Conservation (phyloP, 2,797 vertebrate species). For the Esox lucius region DNA sequence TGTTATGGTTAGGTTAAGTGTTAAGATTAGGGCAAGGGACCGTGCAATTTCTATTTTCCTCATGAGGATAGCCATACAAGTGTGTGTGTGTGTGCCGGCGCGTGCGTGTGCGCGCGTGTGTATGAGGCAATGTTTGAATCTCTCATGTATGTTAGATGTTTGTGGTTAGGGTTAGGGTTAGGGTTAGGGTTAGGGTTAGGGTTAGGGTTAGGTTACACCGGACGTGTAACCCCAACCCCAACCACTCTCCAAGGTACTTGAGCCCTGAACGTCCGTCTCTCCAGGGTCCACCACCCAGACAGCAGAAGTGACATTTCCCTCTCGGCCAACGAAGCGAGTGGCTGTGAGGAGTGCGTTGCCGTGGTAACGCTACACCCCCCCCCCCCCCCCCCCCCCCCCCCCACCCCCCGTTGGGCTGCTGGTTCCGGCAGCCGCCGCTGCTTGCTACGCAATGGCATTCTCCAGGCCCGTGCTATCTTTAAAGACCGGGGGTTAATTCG, state of each 20-base stretch:
- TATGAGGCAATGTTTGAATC: slow-evolving; percentile 1
- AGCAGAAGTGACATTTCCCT: slow-evolving; percentile 62
- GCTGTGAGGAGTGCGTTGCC: slow-evolving; percentile 57
- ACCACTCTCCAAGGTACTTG: neutral
- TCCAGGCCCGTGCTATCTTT: slow-evolving; percentile 18
- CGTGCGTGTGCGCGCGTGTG: too few relatives aligned
- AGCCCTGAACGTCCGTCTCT: too few relatives aligned
- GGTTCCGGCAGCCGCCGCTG: neutral
- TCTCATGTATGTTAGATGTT: neutral
- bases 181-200: too few relatives aligned
- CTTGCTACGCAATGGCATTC: neutral
- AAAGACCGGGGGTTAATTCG: slow-evolving; percentile 59
- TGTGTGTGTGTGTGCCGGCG: too few relatives aligned
- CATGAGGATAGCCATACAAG: too few relatives aligned
- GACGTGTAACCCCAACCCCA: too few relatives aligned
- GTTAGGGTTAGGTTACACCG: too few relatives aligned
- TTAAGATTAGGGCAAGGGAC: too few relatives aligned
- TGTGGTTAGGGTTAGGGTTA: slow-evolving; percentile 26
- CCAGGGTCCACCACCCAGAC: slow-evolving; percentile 15
- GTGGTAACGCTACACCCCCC: slow-evolving; percentile 69
- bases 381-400: slow-evolving; percentile 39
- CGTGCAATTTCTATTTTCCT: too few relatives aligned
- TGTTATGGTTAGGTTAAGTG: too few relatives aligned
- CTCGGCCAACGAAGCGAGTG: slow-evolving; percentile 35
- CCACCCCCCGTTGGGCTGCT: too few relatives aligned